Base-by-base conservation (phyloP, 37 sponge, comb jelly and placozoan genomes). In the Haliclona indistincta region DNA sequence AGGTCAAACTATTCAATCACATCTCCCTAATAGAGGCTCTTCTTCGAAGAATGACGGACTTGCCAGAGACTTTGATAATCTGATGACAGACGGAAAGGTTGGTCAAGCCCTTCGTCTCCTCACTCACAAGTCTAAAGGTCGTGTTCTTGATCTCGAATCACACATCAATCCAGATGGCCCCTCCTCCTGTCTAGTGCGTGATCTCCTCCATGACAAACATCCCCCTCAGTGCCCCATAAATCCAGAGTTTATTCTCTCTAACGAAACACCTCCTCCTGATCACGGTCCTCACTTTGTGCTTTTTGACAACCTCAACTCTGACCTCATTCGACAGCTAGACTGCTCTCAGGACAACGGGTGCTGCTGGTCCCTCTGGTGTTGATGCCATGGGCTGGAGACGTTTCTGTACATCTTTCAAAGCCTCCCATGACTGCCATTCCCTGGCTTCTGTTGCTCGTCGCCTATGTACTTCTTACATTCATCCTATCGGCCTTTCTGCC, bases 51-150 rank as follows among this genome's bases (percentile, higher is more conserved):
- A 60, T 61, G 75, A 1, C 32, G 47, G 32, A 8, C 8, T 38
- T 44, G 34, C 52, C 52, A 45, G 28, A 25, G 25, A 5, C 42
- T 69, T 69, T 40, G 42, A 45, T 43, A 4, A 40, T 6, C 5
- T 69, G 70, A 69, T 69, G 70, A 11, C n/a, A 13, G 29, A 8
- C 13, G 70, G 70, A 26, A 69, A 43, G n/a, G 45, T 69, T 8
- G 44, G 47, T 42, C 17, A 33, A 39, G 68, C 54, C 29, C 6
- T 71, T 23, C 34, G 71, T 53, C 29, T 71, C 11, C 34, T 71
- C 28, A 23, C 71, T 6, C 6, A 43, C 20, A 23, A 71, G 22
- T 2, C 33, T 11, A 2, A 45, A 17, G 15, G 34, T 53, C 33
- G 52, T 10, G 28, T 43, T 1, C 71, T 71, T 32, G 54, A 26